A percentile compares a stretch with the other conserved stretches of the same genome.
phyloP scores from a whole-genome alignment of 2,888 invertebrate species.

The Aphidoletes aphidimyza region DNA sequence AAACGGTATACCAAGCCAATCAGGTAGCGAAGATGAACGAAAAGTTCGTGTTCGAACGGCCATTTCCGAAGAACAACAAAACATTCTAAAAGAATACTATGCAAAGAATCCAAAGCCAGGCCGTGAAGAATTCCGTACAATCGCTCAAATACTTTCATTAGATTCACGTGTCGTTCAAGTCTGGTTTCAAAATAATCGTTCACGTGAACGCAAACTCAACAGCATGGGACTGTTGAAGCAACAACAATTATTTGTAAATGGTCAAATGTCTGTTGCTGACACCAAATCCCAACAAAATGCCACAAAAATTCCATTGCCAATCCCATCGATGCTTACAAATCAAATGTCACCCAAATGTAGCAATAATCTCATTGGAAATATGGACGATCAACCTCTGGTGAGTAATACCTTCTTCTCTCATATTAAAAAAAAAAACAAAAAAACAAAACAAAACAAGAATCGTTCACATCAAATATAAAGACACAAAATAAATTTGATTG shows the following conservation, averaged over 20 bases:
- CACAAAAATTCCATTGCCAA: conserved; percentile 36
- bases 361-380: conserved; percentile 58
- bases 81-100: conserved; percentile 89
- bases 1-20: conserved; percentile 59
- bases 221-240: conserved; percentile 62
- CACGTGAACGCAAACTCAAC: conserved; percentile 81
- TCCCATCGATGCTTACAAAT: conserved; percentile 59
- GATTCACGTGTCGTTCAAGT: conserved; percentile 88
- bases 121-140: conserved; percentile 90
- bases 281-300: background rate
- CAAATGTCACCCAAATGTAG: conserved; percentile 62
- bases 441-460: no score
- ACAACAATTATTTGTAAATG: background rate
- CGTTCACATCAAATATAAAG: no score
- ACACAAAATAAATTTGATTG: background rate
- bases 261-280: background rate
- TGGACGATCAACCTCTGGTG: conserved; percentile 79
- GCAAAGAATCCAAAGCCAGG: conserved; percentile 91
- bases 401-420: background rate
- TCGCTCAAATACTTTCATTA: conserved; percentile 81
- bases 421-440: no score
- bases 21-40: conserved; percentile 76
- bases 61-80: conserved; percentile 93
- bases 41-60: conserved; percentile 92
- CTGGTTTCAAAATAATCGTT: conserved; percentile 96